phyloP scores from a whole-genome alignment of 2,888 invertebrate species.

The Bombylius major region DNA sequence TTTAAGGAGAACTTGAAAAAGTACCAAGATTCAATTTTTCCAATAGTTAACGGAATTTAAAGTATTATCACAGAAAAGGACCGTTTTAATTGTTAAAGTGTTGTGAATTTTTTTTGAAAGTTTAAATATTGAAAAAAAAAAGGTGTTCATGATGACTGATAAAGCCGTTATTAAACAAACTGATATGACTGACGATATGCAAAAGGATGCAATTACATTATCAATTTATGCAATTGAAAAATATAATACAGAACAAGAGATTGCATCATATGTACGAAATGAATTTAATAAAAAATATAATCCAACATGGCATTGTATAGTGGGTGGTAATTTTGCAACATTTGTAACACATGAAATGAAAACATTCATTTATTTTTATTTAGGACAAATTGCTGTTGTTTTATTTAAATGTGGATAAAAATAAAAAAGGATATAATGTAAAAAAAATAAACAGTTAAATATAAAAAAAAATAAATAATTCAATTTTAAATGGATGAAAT shows the following conservation, averaged over 20 bases:
- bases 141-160: conserved; percentile 8
- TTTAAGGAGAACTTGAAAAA: too few species aligned
- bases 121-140: too few species aligned
- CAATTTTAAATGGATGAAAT: not conserved
- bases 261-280: conserved; percentile 94
- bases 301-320: conserved; percentile 95
- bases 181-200: conserved; percentile 98
- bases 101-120: too few species aligned
- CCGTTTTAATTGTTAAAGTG: too few species aligned
- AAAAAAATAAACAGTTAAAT: not conserved
- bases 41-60: too few species aligned
- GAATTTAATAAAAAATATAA: conserved; percentile 97
- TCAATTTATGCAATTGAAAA: conserved; percentile 92
- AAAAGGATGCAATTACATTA: conserved; percentile 94
- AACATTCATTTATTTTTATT: conserved; percentile 95
- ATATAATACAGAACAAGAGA: conserved; percentile 95
- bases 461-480: not conserved
- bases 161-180: conserved; percentile 98
- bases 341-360: conserved; percentile 93
- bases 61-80: too few species aligned
- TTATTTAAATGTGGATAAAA: conserved; percentile 94
- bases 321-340: conserved; percentile 89
- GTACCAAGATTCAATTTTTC: too few species aligned
- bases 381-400: conserved; percentile 90
- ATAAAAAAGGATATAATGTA: conserved; percentile 29